Evolutionary conservation across 2,888 invertebrate species (phyloP).

Genomic region (Philereme transversata): DNA sequence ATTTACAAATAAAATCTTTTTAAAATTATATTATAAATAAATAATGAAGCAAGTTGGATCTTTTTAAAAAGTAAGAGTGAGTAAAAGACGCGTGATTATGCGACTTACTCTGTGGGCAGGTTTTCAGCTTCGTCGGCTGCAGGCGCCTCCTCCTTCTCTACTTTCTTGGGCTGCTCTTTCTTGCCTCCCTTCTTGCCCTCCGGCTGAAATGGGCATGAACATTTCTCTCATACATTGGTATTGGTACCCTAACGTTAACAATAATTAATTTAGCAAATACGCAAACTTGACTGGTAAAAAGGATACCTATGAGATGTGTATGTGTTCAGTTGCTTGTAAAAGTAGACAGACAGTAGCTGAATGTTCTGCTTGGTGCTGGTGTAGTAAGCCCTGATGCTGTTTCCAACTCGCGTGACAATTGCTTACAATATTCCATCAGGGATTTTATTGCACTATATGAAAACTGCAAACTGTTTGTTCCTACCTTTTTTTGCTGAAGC

Average conservation of each 20-base stretch:
- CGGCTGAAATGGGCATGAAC: slow-evolving; percentile 38
- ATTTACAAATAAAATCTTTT: too few relatives aligned
- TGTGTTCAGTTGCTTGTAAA: slow-evolving; percentile 17
- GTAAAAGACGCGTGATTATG: neutral
- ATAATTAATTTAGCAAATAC: too few relatives aligned
- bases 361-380: slow-evolving; percentile 14
- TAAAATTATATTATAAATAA: too few relatives aligned
- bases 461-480: neutral
- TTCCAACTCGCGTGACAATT: slow-evolving; percentile 6
- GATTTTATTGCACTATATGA: neutral
- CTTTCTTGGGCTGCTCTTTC: slow-evolving; percentile 65
- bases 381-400: slow-evolving; percentile 10
- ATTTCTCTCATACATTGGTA: too few relatives aligned
- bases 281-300: too few relatives aligned
- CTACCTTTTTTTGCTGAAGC: slow-evolving; percentile 23
- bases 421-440: slow-evolving; percentile 9
- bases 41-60: too few relatives aligned
- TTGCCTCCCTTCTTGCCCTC: slow-evolving; percentile 67
- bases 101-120: slow-evolving; percentile 91
- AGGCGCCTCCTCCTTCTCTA: slow-evolving; percentile 85
- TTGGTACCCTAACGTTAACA: too few relatives aligned
- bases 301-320: too few relatives aligned
- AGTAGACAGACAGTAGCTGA: slow-evolving; percentile 18
- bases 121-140: slow-evolving; percentile 94
- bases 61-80: too few relatives aligned